Conservation (phyloP, 2,797 vertebrate genomes). For the Falco columbarius region DNA sequence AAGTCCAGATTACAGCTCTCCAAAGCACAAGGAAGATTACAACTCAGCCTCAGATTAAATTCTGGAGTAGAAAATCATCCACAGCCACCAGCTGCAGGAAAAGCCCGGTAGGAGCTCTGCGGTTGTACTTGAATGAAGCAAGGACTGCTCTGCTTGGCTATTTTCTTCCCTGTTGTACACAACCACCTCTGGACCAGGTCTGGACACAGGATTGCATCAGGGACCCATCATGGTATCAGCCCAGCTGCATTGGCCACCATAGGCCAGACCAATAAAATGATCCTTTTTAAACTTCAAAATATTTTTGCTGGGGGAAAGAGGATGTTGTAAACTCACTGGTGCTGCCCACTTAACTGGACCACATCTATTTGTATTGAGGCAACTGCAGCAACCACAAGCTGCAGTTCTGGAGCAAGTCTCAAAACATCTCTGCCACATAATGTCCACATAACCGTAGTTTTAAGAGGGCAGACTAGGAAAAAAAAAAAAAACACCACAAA, state of each 20-base stretch:
- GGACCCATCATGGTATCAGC: background rate
- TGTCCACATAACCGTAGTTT: accelerated
- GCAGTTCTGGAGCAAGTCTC: background rate
- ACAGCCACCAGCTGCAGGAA: background rate
- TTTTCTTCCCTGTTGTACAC: background rate
- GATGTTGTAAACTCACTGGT: background rate
- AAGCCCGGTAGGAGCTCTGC: accelerated
- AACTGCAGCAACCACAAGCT: accelerated
- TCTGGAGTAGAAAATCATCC: background rate
- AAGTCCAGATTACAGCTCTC: background rate
- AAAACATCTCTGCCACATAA: background rate
- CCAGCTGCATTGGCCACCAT: background rate
- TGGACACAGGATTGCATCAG: background rate
- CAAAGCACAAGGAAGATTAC: background rate
- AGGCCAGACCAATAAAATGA: background rate
- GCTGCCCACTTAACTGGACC: background rate
- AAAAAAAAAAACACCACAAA: background rate
- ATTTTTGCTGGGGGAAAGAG: background rate
- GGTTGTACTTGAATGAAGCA: accelerated
- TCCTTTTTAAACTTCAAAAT: background rate
- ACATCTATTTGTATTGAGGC: background rate
- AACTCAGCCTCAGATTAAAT: background rate
- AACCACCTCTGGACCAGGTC: background rate
- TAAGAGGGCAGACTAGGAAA: background rate
- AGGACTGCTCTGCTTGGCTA: background rate